Conservation (phyloP, 1,140 invertebrate genomes). For the Drosophila mayri region DNA sequence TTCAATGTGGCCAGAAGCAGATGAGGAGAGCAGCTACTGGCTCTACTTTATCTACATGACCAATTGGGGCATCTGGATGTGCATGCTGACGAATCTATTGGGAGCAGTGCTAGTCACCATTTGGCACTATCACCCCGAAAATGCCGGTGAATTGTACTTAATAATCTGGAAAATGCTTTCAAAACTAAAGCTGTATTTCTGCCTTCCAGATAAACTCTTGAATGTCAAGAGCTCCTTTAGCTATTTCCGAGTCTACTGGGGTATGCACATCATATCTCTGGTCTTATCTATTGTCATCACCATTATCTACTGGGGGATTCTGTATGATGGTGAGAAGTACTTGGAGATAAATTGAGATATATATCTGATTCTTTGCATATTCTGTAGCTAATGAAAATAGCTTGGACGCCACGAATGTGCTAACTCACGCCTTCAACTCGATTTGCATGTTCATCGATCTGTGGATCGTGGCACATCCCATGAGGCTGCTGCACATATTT, state of each 20-base stretch:
- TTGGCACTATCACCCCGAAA: conserved; percentile 82
- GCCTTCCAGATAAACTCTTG: conserved; percentile 67
- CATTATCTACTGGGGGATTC: conserved; percentile 87
- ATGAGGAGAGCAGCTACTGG: conserved; percentile 80
- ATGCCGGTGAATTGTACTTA: conserved; percentile 66
- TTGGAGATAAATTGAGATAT: neutral
- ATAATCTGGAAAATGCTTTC: neutral
- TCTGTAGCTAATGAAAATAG: conserved; percentile 63
- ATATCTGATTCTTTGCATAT: neutral
- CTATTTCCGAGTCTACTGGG: conserved; percentile 87
- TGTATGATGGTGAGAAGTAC: conserved; percentile 86
- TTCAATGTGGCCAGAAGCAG: conserved; percentile 82
- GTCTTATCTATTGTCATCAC: conserved; percentile 87
- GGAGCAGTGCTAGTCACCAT: conserved; percentile 75
- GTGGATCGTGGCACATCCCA: conserved; percentile 89
- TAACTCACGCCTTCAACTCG: conserved; percentile 91
- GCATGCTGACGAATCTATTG: conserved; percentile 83
- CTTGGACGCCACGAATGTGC: conserved; percentile 87
- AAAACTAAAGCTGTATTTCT: neutral
- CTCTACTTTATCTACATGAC: conserved; percentile 89
- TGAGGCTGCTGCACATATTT: conserved; percentile 89
- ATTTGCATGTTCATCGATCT: conserved; percentile 91
- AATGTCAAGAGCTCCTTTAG: conserved; percentile 69
- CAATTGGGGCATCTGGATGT: conserved; percentile 90
- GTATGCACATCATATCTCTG: conserved; percentile 86